Percentiles rank a stretch among this genome's conserved stretches.
phyloP scores from a whole-genome alignment of 2,888 invertebrate genomes.

The Ophion ellenae region DNA sequence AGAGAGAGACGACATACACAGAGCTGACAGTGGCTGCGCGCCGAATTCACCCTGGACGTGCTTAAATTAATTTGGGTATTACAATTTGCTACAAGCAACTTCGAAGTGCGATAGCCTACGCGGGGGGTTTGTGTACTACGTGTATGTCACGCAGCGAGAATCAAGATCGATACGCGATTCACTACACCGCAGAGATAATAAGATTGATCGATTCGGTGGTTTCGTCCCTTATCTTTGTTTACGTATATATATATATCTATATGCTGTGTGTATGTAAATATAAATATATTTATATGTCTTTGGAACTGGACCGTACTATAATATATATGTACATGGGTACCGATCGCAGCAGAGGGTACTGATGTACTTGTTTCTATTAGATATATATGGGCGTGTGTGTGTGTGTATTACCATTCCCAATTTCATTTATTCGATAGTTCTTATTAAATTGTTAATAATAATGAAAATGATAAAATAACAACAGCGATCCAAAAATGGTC shows the following conservation, averaged over 20 bases:
- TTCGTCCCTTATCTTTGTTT: slow-evolving; percentile 32
- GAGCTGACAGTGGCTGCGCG: slow-evolving; percentile 10
- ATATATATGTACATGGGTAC: no score
- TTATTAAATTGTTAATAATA: no score
- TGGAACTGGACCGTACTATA: no score
- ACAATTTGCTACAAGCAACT: slow-evolving; percentile 49
- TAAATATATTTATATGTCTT: neutral
- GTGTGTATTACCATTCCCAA: no score
- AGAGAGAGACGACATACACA: slow-evolving; percentile 22
- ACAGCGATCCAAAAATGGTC: no score
- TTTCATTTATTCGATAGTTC: no score
- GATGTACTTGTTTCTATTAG: no score
- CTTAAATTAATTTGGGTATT: slow-evolving; percentile 54
- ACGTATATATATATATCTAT: slow-evolving; percentile 18
- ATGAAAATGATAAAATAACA: no score
- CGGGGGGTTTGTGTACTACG: slow-evolving; percentile 21
- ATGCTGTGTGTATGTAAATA: neutral
- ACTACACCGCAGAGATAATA: slow-evolving; percentile 41
- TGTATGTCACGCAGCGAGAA: slow-evolving; percentile 17
- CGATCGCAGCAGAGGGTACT: no score
- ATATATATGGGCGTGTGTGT: no score
- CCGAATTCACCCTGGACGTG: slow-evolving; percentile 30
- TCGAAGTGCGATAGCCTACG: slow-evolving; percentile 18
- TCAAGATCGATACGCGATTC: slow-evolving; percentile 37
- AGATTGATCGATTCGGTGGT: slow-evolving; percentile 57